phyloP scores from a whole-genome alignment of 2,888 invertebrate genomes.

The Platerodrilus igneus region DNA sequence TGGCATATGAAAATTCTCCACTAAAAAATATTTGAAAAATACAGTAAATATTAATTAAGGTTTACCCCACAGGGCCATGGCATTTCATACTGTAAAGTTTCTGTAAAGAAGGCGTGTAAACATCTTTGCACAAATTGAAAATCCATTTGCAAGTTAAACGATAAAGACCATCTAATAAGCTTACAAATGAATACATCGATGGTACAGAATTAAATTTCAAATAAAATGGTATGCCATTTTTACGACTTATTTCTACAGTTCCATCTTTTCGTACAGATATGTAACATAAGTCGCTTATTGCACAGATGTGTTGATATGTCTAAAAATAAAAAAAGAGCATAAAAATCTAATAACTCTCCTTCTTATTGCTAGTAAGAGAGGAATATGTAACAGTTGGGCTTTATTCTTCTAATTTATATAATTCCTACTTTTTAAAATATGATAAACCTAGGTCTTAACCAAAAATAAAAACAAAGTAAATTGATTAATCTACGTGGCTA shows the following conservation, averaged over 20 bases:
- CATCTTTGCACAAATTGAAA: slow-evolving; percentile 80
- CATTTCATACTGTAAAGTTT: slow-evolving; percentile 70
- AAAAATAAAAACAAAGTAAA: too few relatives aligned
- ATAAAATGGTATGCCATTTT: slow-evolving; percentile 72
- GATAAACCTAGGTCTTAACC: too few relatives aligned
- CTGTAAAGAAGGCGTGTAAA: slow-evolving; percentile 73
- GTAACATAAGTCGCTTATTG: slow-evolving; percentile 79
- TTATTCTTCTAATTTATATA: too few relatives aligned
- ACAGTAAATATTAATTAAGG: slow-evolving; percentile 19
- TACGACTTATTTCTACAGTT: slow-evolving; percentile 70
- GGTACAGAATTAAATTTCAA: slow-evolving; percentile 64
- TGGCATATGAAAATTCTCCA: slow-evolving; percentile 78
- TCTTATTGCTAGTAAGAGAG: too few relatives aligned
- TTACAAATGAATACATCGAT: slow-evolving; percentile 72
- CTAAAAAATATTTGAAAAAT: slow-evolving; percentile 48
- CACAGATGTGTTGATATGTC: slow-evolving; percentile 67
- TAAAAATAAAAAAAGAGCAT: slow-evolving; percentile 42
- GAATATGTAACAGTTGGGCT: too few relatives aligned
- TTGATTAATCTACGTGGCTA: too few relatives aligned
- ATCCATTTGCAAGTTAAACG: slow-evolving; percentile 85
- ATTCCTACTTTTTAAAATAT: too few relatives aligned
- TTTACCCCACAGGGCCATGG: slow-evolving; percentile 87
- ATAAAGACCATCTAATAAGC: slow-evolving; percentile 81
- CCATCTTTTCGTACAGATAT: slow-evolving; percentile 69
- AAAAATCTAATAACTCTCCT: too few relatives aligned